Evolutionary conservation across 2,113 vertebrate species (phyloP).

Genomic region (Leptobrachium leishanense): DNA sequence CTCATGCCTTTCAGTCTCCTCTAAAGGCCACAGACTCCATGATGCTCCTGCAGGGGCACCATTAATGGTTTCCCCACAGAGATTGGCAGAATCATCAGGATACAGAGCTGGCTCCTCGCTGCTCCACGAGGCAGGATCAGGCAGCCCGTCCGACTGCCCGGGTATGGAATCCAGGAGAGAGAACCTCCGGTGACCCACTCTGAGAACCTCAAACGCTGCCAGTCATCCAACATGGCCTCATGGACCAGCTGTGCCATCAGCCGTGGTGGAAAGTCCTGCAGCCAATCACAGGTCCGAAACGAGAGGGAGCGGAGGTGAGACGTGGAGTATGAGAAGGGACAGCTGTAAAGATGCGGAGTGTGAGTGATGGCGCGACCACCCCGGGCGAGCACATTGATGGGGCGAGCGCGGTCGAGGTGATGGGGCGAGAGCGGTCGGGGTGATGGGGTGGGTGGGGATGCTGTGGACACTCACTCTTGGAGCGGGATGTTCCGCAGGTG

Average conservation of each 20-base stretch:
- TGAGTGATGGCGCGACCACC: background rate
- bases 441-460: background rate
- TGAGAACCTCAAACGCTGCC: slow-evolving; percentile 62
- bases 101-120: slow-evolving; percentile 73
- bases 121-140: slow-evolving; percentile 68
- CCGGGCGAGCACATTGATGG: background rate
- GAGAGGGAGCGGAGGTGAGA: slow-evolving; percentile 54
- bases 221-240: slow-evolving; percentile 69
- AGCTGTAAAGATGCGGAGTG: slow-evolving; percentile 49
- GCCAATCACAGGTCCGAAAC: slow-evolving; percentile 61
- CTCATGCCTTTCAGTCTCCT: no score
- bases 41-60: background rate
- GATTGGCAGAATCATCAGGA: slow-evolving; percentile 60
- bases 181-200: slow-evolving; percentile 72
- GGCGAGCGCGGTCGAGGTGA: background rate
- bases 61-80: no score
- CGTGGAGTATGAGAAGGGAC: slow-evolving; percentile 46
- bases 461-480: background rate
- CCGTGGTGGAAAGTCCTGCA: slow-evolving; percentile 62
- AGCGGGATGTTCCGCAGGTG: background rate
- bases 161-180: slow-evolving; percentile 64
- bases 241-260: slow-evolving; percentile 69
- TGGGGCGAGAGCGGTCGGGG: background rate
- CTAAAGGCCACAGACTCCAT: no score
- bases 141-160: slow-evolving; percentile 52